Base-by-base conservation (phyloP, 2,113 vertebrate genomes). In the Cromileptes altivelis region DNA sequence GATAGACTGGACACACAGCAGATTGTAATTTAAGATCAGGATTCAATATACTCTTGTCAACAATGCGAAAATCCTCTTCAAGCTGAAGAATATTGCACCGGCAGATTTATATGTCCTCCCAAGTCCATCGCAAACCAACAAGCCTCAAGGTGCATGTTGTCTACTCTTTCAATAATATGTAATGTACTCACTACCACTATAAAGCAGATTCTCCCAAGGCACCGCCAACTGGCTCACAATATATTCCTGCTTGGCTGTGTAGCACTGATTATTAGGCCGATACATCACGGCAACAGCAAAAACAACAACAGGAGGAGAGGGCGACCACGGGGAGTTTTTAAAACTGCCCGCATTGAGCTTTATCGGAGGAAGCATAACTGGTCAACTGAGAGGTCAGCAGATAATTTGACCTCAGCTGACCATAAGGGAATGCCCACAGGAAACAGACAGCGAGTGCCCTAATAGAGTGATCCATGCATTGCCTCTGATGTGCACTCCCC, bases 181-280 rank as follows among this genome's bases (percentile, higher is more conserved):
- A 85, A 89, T 87, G 87, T 79, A 83, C 85, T 91, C 75, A 17
- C 37, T 73, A 17, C 37, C 70, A 57, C 86, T 79, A 88, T 82
- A 90, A 90, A 89, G 72, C 25, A 70, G 70, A 70, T 67, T 62
- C 70, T 90, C 89, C 88, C 70, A 37, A 75, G 89, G 81, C 85
- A 55, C 72, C 25, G 6, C 58, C 77, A 53, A 62, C 67, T 85
- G 84, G 61, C 86, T 76, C n/a, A 77, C 70, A 23, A 69, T 89
- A 81, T 90, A 88, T 88, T 84, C 61, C 86, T 33, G 64, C 79
- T 75, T 15, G 6, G 52, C 67, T 81, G 33, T 76, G 87, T 85
- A 69, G 75, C 65, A 13, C 55, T 70, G 76, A 80, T 92, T 94
- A 93, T 94, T 94, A 90, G 84, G 78, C 64, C 86, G 63, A 85